phyloP scores from a whole-genome alignment of 2,797 vertebrate species.

The Neopelma chrysocephalum region DNA sequence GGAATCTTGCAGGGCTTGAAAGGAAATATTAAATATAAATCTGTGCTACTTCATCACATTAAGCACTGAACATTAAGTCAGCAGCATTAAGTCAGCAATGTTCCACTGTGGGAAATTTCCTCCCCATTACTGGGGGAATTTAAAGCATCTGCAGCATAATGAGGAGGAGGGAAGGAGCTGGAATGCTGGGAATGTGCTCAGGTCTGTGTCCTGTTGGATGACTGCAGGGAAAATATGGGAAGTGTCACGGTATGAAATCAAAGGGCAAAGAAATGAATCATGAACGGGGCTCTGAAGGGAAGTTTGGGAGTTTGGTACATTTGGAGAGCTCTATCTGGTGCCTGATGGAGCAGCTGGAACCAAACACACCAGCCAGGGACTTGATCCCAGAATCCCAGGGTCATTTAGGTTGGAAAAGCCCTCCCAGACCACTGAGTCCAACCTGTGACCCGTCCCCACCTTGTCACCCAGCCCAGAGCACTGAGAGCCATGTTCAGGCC shows the following conservation, averaged over 20 bases:
- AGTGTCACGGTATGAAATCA: rapidly evolving
- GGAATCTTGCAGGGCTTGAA: background rate
- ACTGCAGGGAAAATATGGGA: background rate
- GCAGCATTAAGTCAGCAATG: conserved; percentile 10
- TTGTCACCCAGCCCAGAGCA: background rate
- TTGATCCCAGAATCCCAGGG: background rate
- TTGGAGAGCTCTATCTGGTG: rapidly evolving
- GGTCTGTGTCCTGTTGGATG: background rate
- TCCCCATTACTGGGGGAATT: background rate
- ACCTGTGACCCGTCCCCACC: background rate
- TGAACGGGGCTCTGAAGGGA: background rate
- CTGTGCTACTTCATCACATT: background rate
- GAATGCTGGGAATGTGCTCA: background rate
- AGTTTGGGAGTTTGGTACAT: background rate
- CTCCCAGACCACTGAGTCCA: background rate
- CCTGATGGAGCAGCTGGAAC: background rate
- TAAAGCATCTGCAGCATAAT: background rate
- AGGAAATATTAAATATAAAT: background rate
- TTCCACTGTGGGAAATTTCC: conserved; percentile 12
- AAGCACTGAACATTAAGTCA: background rate
- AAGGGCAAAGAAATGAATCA: background rate
- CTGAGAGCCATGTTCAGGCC: background rate
- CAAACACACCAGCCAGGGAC: background rate
- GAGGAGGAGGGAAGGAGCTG: background rate
- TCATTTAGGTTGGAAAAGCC: background rate